Conservation (phyloP, 2,797 vertebrate species). For the Atherinosoma microstoma region DNA sequence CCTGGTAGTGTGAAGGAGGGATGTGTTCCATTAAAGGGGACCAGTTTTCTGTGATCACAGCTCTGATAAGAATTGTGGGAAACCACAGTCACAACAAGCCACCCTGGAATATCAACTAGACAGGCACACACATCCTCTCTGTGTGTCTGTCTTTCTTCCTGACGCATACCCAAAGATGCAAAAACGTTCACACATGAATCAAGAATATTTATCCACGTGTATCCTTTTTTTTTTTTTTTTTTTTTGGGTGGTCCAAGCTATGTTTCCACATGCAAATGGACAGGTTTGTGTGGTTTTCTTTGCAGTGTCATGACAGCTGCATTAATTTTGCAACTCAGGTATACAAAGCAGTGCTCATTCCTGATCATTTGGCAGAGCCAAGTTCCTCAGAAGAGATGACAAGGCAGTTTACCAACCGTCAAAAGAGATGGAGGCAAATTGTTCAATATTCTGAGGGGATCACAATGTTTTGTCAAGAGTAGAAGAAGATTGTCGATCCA, state of each 20-base stretch:
- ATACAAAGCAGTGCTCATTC: background rate
- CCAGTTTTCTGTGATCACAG: constrained; percentile 76
- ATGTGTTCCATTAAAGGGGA: constrained; percentile 77
- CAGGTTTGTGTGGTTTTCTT: background rate
- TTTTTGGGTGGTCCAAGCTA: constrained; percentile 32
- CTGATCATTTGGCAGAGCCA: background rate
- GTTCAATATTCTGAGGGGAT: background rate
- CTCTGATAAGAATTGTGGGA: constrained; percentile 78
- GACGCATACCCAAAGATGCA: constrained; percentile 8
- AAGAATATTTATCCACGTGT: constrained; percentile 37
- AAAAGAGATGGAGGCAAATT: background rate
- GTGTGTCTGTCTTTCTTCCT: constrained; percentile 21
- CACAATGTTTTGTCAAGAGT: background rate
- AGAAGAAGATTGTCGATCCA: no score
- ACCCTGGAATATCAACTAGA: constrained; percentile 68
- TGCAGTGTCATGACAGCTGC: background rate
- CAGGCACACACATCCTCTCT: constrained; percentile 14
- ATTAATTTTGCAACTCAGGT: background rate
- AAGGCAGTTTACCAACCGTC: background rate
- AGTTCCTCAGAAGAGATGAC: background rate
- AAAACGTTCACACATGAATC: constrained; percentile 17
- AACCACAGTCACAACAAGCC: constrained; percentile 74
- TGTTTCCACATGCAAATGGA: constrained; percentile 16
- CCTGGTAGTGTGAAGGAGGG: constrained; percentile 55
- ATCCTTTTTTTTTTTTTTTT: constrained; percentile 18